These are phyloP conservation scores for Oreochromis grahami DNA, from an alignment of 2,797 vertebrate species.

Conservation along the genomic window DNA sequence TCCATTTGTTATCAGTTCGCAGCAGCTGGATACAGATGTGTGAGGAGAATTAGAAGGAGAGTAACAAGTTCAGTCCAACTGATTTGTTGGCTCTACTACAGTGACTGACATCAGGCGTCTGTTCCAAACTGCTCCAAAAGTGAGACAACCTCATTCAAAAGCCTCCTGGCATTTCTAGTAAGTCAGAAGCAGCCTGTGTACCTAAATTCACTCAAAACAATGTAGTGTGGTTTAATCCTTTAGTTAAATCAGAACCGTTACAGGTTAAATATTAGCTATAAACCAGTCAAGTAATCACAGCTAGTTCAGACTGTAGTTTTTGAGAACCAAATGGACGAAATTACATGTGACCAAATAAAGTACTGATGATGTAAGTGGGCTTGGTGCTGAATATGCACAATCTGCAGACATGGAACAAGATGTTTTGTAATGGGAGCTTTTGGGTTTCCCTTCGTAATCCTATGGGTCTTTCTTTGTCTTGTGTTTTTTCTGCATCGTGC, in stretches of 20 bases:
- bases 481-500: neutral
- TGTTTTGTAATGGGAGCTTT: neutral
- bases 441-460: neutral
- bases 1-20: conserved; percentile 36
- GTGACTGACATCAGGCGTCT: conserved; percentile 5
- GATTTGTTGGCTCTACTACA: neutral
- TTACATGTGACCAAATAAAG: neutral
- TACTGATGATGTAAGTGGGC: neutral
- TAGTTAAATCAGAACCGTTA: neutral
- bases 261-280: neutral
- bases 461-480: neutral
- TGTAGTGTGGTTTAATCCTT: neutral
- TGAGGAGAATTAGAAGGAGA: neutral
- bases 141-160: neutral
- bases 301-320: neutral
- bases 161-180: neutral
- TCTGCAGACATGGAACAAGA: neutral
- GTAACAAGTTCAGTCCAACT: conserved; percentile 18
- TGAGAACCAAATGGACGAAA: neutral
- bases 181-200: neutral
- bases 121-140: neutral
- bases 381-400: neutral
- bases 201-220: neutral
- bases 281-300: neutral
- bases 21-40: conserved; percentile 19